phyloP scores from a whole-genome alignment of 2,113 vertebrate species.

The Fukomys damarensis region DNA sequence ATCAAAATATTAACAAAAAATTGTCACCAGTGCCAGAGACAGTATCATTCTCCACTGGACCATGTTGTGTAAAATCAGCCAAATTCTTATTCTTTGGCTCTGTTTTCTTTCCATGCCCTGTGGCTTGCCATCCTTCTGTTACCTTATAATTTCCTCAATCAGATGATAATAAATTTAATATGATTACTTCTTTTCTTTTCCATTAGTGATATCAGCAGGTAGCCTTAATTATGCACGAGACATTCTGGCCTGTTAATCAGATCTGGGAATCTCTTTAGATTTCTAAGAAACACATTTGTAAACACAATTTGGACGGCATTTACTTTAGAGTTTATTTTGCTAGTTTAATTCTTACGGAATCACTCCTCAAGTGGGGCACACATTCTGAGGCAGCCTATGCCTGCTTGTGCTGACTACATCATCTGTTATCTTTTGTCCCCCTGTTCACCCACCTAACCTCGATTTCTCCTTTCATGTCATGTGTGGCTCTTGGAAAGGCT shows the following conservation, averaged over 20 bases:
- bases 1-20: conserved; percentile 62
- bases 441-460: not conserved
- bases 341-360: not conserved
- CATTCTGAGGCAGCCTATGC: not conserved
- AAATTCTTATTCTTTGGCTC: conserved; percentile 52
- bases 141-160: conserved; percentile 55
- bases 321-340: conserved; percentile 19
- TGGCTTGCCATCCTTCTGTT: conserved; percentile 44
- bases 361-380: not conserved
- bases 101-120: not conserved
- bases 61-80: not conserved
- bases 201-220: conserved; percentile 70
- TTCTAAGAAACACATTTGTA: conserved; percentile 58
- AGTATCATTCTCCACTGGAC: not conserved
- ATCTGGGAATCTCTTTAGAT: conserved; percentile 49
- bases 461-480: not conserved
- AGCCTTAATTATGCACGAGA: conserved; percentile 25
- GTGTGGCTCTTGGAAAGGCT: not conserved
- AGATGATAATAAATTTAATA: conserved; percentile 68
- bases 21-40: not conserved
- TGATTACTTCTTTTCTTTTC: conserved; percentile 58
- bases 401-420: not conserved
- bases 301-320: conserved; percentile 9
- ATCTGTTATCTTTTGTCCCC: not conserved
- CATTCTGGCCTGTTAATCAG: conserved; percentile 10